phyloP scores from a whole-genome alignment of 2,113 vertebrate species.

The Apistogramma diplotaenia region DNA sequence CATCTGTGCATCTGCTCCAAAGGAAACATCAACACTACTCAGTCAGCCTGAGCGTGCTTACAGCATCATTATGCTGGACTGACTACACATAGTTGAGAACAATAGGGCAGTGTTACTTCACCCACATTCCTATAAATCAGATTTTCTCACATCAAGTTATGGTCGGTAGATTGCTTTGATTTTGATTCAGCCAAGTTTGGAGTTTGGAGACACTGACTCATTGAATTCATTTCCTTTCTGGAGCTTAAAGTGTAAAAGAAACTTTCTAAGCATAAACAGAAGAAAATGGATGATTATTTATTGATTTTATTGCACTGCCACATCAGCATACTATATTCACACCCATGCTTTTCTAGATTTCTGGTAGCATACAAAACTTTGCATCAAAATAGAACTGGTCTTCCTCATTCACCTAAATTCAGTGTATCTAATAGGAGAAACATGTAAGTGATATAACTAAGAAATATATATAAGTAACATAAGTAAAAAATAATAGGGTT shows the following conservation, averaged over 20 bases:
- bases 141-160: not conserved
- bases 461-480: not conserved
- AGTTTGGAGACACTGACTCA: not conserved
- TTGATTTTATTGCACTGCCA: not conserved
- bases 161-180: not conserved
- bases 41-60: not conserved
- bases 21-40: not conserved
- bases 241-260: not conserved
- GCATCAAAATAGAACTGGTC: not conserved
- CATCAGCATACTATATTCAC: not conserved
- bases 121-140: not conserved
- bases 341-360: not conserved
- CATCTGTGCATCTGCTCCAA: constrained; percentile 35
- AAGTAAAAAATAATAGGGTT: not conserved
- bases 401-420: not conserved
- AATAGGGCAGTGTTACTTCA: not conserved
- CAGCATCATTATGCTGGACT: not conserved
- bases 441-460: not conserved
- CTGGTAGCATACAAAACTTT: not conserved
- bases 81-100: not conserved
- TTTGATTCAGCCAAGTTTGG: not conserved
- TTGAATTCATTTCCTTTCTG: not conserved
- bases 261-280: not conserved
- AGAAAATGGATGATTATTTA: not conserved
- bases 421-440: not conserved